Base-by-base conservation (phyloP, 37 sponge, comb jelly and placozoan species). In the Tethya wilhelma region DNA sequence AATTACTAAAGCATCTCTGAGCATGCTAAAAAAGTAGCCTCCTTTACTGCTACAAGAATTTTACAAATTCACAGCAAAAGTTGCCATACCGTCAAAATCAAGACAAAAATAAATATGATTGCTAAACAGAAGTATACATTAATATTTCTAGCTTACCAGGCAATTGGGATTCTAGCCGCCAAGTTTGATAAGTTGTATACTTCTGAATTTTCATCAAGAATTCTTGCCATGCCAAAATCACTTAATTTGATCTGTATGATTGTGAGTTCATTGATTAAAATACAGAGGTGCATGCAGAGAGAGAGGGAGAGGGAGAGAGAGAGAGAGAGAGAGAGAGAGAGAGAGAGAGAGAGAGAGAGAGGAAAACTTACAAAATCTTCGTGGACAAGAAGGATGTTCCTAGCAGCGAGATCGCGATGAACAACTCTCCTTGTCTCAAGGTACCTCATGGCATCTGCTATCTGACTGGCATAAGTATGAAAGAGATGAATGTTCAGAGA, bases 151-250 rank as follows among this genome's bases (percentile, higher is more conserved):
- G 60, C 89, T 44, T 38, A 91, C 91, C 91, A 91, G 7, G 86
- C 82, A 26, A 85, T 45, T 17, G 86, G 82, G 30, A 91, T 72
- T 32, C 69, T 55, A 2, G 65, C 34, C 22, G 26, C 33, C 0
- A 60, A 34, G 44, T 75, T 69, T 37, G 79, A 86, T 20, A 90
- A 73, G 36, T 77, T 91, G 66, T 85, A 79, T 4, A 80, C 67
- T 0, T 43, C 74, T 29, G 40, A 44, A 25, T 75, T 38, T 4
- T 81, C 82, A 40, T 81, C 86, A 25, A 81, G 71, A 0, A 81
- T 36, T 73, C 91, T 46, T 38, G 91, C 83, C 82, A 91, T 81
- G 5, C 87, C 91, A 86, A 91, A 91, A 36, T 91, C 87, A 82
- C 79, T 71, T 34, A 91, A 38, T 39, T 91, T 91, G n/a, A 82